Evolutionary conservation across 2,888 invertebrate genomes (phyloP).

Genomic region (Lymantria dispar): DNA sequence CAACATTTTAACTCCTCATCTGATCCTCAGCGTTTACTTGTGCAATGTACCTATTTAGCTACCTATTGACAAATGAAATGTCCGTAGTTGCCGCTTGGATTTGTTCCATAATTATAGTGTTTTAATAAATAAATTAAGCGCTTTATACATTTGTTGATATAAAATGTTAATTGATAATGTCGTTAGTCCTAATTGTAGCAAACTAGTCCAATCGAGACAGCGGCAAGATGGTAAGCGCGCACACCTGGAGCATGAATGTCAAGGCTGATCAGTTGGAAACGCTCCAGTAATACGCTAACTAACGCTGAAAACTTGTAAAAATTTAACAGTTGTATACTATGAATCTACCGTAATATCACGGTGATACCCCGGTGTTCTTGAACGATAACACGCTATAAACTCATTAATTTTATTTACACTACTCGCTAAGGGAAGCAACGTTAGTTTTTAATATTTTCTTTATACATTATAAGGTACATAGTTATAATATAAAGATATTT

Average conservation of each 20-base stretch:
- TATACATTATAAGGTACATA: not conserved
- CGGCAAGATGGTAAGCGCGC: constrained; percentile 37
- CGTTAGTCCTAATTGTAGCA: constrained; percentile 19
- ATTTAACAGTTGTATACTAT: constrained; percentile 13
- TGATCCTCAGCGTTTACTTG: not conserved
- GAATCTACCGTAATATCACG: constrained; percentile 9
- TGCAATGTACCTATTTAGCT: not conserved
- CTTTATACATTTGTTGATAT: constrained; percentile 2
- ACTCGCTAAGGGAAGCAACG: not conserved
- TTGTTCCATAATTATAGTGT: constrained; percentile 4
- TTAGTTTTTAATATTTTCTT: not conserved
- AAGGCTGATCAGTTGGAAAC: constrained; percentile 73
- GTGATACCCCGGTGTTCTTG: constrained; percentile 12
- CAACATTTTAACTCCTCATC: not conserved
- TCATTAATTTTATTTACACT: constrained; percentile 14
- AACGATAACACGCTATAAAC: constrained; percentile 30
- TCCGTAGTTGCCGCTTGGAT: not conserved
- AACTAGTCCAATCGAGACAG: constrained; percentile 41
- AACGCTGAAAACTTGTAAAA: constrained; percentile 18
- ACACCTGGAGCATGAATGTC: constrained; percentile 75
- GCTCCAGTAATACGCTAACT: constrained; percentile 57
- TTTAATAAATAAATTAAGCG: constrained; percentile 2
- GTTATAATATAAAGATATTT: not conserved
- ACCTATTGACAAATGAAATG: not conserved
- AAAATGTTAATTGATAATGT: constrained; percentile 9